phyloP scores from a whole-genome alignment of 2,113 vertebrate species.

The Alosa alosa region DNA sequence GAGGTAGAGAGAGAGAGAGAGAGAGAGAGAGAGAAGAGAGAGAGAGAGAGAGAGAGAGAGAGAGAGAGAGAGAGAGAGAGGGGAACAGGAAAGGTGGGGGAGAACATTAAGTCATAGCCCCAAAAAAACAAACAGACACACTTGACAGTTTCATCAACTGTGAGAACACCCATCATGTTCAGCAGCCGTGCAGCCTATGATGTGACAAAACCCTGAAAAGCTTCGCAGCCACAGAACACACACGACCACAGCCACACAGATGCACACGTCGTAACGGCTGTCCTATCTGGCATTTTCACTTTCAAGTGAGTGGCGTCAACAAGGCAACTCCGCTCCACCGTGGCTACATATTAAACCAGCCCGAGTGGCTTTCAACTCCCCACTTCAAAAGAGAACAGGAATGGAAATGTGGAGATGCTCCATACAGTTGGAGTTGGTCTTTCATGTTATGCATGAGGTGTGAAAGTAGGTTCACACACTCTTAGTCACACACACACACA shows the following conservation, averaged over 20 bases:
- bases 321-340: constrained; percentile 8
- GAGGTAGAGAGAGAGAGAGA: too few relatives aligned
- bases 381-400: too few relatives aligned
- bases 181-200: constrained; percentile 14
- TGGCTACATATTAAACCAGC: too few relatives aligned
- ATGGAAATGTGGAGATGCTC: too few relatives aligned
- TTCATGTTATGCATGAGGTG: constrained; percentile 17
- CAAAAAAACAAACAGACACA: not conserved
- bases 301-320: constrained; percentile 24
- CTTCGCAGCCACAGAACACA: not conserved
- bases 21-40: too few relatives aligned
- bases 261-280: not conserved
- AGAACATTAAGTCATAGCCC: not conserved
- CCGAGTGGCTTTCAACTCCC: too few relatives aligned
- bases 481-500: constrained; percentile 35
- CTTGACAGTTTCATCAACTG: constrained; percentile 15
- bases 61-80: too few relatives aligned
- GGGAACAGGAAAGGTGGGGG: too few relatives aligned
- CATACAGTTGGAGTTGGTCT: too few relatives aligned
- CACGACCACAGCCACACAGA: constrained; percentile 24
- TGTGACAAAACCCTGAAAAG: constrained; percentile 30
- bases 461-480: not conserved
- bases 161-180: constrained; percentile 35
- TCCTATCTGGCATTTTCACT: not conserved
- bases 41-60: too few relatives aligned